Evolutionary conservation across 2,888 invertebrate genomes (phyloP), one percentile per base, ranked within the genome.

Genomic region (Anaspis maculata): DNA sequence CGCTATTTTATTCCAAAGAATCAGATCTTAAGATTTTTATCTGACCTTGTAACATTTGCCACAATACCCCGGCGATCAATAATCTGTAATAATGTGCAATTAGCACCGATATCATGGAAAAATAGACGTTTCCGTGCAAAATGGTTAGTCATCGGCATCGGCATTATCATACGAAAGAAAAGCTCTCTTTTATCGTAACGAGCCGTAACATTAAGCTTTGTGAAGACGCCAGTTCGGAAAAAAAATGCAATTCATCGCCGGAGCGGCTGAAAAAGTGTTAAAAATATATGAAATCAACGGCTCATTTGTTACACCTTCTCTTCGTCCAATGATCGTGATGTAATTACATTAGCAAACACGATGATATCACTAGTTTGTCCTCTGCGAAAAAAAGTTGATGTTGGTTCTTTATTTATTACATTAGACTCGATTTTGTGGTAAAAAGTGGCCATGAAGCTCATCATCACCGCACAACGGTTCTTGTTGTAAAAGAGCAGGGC

Each of bases 41-140:
- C 40, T n/a, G 40, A 38, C 52, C 52, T 52, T 52, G 52, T 52
- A 51, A 52, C 52, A 39, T 46, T 49, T 49, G 44, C n/a, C n/a
- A n/a, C n/a, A n/a, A n/a, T n/a, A n/a, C n/a, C n/a, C n/a, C n/a
- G n/a, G n/a, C n/a, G n/a, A n/a, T n/a, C n/a, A n/a, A n/a, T n/a
- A n/a, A n/a, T n/a, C n/a, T n/a, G n/a, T n/a, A n/a, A n/a, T n/a
- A n/a, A n/a, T n/a, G n/a, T n/a, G n/a, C n/a, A n/a, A n/a, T n/a
- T n/a, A n/a, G n/a, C n/a, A n/a, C n/a, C n/a, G n/a, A n/a, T n/a
- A n/a, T n/a, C n/a, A n/a, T n/a, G n/a, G n/a, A n/a, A n/a, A n/a
- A n/a, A n/a, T n/a, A n/a, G n/a, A n/a, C n/a, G n/a, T n/a, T n/a
- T n/a, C n/a, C n/a, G n/a, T n/a, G n/a, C n/a, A n/a, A n/a, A n/a